phyloP scores from a whole-genome alignment of 2,888 invertebrate species.

The Oxycera nigricornis region DNA sequence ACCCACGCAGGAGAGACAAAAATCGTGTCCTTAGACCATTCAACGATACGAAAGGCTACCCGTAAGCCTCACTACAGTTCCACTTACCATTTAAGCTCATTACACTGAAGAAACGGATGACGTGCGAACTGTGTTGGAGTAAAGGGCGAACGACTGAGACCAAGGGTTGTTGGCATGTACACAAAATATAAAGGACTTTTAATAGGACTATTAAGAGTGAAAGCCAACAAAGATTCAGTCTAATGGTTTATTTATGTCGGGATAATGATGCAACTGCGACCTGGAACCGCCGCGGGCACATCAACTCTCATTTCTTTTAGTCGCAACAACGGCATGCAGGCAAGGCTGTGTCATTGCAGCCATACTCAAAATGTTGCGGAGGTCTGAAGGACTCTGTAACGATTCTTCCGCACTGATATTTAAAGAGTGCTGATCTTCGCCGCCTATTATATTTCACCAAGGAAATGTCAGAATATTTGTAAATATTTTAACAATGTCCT shows the following conservation, averaged over 20 bases:
- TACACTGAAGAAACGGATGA: slow-evolving; percentile 43
- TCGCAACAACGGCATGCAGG: slow-evolving; percentile 15
- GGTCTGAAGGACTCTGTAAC: background rate
- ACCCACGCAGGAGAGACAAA: slow-evolving; percentile 8
- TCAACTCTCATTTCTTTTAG: slow-evolving; percentile 30
- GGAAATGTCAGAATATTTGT: no score
- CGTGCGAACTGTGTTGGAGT: slow-evolving; percentile 40
- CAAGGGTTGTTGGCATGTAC: slow-evolving; percentile 36
- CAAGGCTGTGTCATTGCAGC: background rate
- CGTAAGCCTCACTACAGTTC: slow-evolving; percentile 16
- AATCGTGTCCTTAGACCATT: slow-evolving; percentile 32
- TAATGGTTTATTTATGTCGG: slow-evolving; percentile 47
- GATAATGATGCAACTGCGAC: slow-evolving; percentile 46
- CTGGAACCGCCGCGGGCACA: slow-evolving; percentile 28
- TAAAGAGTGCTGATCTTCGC: no score
- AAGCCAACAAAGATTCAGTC: slow-evolving; percentile 45
- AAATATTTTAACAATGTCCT: no score
- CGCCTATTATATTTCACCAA: no score
- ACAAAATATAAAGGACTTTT: slow-evolving; percentile 46
- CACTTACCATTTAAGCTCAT: slow-evolving; percentile 44
- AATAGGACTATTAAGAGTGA: slow-evolving; percentile 47
- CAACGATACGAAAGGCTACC: background rate
- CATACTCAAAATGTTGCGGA: slow-evolving; percentile 22
- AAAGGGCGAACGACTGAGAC: background rate
- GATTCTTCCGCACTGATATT: no score